These are phyloP conservation scores for Macroglossus sobrinus DNA, from an alignment of 2,113 vertebrate species.

Conservation along the genomic window DNA sequence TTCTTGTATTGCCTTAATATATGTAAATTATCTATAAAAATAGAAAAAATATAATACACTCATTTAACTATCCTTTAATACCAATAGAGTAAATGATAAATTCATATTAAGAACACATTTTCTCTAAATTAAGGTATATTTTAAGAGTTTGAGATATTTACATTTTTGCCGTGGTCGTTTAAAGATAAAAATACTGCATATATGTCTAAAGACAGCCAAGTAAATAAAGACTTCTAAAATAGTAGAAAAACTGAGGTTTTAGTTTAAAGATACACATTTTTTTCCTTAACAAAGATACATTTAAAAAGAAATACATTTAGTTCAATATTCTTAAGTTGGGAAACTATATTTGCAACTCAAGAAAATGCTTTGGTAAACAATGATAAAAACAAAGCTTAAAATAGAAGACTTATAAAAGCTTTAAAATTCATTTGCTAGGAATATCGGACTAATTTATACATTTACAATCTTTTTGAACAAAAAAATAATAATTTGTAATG, in stretches of 20 bases:
- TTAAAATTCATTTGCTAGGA: conserved; percentile 24
- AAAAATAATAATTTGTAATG: background rate
- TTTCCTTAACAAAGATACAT: background rate
- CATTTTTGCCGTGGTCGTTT: background rate
- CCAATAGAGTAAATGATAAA: conserved; percentile 2
- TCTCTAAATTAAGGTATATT: conserved; percentile 30
- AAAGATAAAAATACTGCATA: conserved; percentile 13
- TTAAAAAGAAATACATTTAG: background rate
- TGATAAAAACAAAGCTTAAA: conserved; percentile 40
- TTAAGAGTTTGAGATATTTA: background rate
- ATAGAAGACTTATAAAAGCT: background rate
- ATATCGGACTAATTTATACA: background rate
- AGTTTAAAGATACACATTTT: background rate
- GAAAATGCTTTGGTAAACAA: conserved; percentile 26
- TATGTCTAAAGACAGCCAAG: background rate
- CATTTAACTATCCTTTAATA: background rate
- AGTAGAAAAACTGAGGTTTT: conserved; percentile 17
- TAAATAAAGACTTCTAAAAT: background rate
- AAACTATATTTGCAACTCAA: conserved; percentile 19
- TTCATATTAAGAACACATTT: conserved; percentile 64
- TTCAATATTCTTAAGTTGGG: conserved; percentile 26
- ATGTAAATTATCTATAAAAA: conserved; percentile 69
- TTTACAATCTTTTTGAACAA: conserved; percentile 40
- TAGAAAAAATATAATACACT: conserved; percentile 47
- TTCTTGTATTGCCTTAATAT: conserved; percentile 63